Evolutionary conservation across 2,888 invertebrate genomes (phyloP).

Genomic region (Drymonia ruficornis): DNA sequence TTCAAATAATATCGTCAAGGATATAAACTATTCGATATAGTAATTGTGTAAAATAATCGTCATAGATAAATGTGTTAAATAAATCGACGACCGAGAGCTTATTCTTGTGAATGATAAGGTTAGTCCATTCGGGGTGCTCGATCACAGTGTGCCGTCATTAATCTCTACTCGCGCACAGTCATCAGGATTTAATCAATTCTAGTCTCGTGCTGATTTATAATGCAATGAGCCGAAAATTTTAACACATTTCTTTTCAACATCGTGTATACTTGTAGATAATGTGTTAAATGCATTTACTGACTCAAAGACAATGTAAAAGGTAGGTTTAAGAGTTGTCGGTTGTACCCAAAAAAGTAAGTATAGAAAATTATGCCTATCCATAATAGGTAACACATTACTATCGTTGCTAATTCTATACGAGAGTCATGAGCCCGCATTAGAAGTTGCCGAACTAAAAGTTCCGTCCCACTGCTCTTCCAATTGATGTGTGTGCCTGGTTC

Average conservation of each 20-base stretch:
- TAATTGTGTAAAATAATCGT: too few species aligned
- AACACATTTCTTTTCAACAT: not conserved
- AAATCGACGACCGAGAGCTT: not conserved
- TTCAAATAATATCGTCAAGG: too few species aligned
- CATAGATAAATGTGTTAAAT: slow-evolving; percentile 1
- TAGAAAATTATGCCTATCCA: too few species aligned
- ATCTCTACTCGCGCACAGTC: slow-evolving; percentile 52
- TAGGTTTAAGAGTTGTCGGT: too few species aligned
- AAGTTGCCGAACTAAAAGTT: slow-evolving; percentile 36
- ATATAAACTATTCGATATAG: too few species aligned
- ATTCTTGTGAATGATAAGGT: slow-evolving; percentile 9
- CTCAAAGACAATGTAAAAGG: too few species aligned
- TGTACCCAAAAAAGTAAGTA: too few species aligned
- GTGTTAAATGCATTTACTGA: too few species aligned
- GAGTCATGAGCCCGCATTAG: slow-evolving; percentile 38
- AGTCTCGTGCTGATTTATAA: slow-evolving; percentile 47
- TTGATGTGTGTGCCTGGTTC: slow-evolving; percentile 23
- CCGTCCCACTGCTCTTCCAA: slow-evolving; percentile 28
- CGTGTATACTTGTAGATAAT: not conserved
- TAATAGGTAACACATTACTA: not conserved
- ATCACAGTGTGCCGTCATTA: slow-evolving; percentile 36
- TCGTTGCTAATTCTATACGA: not conserved
- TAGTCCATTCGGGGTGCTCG: slow-evolving; percentile 5
- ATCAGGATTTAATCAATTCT: slow-evolving; percentile 59
- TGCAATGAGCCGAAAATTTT: slow-evolving; percentile 38